Percentiles rank a stretch among this genome's conserved stretches.
These are phyloP conservation scores for Eretmochelys imbricata DNA, from an alignment of 2,113 vertebrate genomes.

Conservation along the genomic window DNA sequence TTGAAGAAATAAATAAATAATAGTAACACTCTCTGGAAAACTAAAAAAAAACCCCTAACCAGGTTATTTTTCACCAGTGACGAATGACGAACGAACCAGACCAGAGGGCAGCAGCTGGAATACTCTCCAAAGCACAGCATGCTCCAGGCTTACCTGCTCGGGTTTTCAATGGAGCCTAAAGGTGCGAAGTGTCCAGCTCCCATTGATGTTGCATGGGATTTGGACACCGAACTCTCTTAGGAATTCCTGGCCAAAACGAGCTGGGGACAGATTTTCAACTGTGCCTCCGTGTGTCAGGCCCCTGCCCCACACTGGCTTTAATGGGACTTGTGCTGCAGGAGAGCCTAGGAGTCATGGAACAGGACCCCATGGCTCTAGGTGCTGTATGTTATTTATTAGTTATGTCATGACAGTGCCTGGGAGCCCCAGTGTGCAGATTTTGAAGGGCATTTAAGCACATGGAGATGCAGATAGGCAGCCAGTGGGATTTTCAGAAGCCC, in stretches of 20 bases:
- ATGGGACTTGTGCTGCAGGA: neutral
- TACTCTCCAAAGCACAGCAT: neutral
- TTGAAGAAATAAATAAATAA: slow-evolving; percentile 51
- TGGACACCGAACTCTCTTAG: neutral
- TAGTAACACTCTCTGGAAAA: neutral
- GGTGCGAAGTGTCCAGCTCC: neutral
- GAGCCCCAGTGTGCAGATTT: neutral
- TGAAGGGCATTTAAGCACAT: neutral
- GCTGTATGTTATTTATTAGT: neutral
- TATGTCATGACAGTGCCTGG: neutral
- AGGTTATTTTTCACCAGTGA: slow-evolving; percentile 19
- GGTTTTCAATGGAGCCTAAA: neutral
- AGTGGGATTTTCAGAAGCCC: neutral
- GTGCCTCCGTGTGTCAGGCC: neutral
- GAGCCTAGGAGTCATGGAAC: neutral
- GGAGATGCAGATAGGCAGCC: neutral
- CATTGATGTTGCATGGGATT: neutral
- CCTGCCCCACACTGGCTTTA: neutral
- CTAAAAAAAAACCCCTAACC: neutral
- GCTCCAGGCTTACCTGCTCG: neutral
- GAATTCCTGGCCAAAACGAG: neutral
- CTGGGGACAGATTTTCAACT: neutral
- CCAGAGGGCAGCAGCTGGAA: slow-evolving; percentile 7
- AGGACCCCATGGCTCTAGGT: neutral
- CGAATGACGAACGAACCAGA: neutral